Evolutionary conservation across 64 coral and sea anemone genomes (phyloP), one percentile per base, ranked within the genome.

Genomic region (Pocillopora damicornis): DNA sequence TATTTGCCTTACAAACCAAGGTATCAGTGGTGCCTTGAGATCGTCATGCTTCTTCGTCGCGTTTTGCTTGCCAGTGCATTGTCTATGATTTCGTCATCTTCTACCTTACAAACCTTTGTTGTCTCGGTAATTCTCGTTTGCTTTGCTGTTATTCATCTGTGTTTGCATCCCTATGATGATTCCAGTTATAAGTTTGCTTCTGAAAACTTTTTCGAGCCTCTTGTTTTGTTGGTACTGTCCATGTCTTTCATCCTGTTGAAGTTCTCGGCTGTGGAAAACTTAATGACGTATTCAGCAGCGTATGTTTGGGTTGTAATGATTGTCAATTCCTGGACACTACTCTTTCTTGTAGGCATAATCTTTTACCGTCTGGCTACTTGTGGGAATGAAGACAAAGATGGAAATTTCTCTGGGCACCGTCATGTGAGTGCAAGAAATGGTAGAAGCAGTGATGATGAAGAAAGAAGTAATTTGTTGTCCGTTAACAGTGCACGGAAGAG

Each of bases 201-300:
- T 25, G 88, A 89, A 17, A 80, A 89, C 36, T 23, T 58, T 38
- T 80, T 73, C 35, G 63, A 89, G 34, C 59, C 34, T 34, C 2
- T 80, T 5, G 76, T 58, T 0, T 36, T 80, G 75, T 45, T 67
- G 11, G 60, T 80, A 63, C 59, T 80, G 72, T 89, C 87, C 60
- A 56, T 89, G 35, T 89, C 87, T 22, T 89, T 89, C 45, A 89
- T 89, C 35, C 14, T 79, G 76, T 26, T 89, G 75, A 89, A 75
- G 62, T 80, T 89, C 69, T 65, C 88, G 56, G 64, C 37, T 37
- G 45, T 89, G 37, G 88, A 78, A 38, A 80, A n/a, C 38, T 51
- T 8, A 2, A 51, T 51, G 42, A 51, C 42, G 0, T 60, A 72
- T 26, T 17, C 42, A 18, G 63, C 1, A 10, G 15, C 67, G 12